These are phyloP conservation scores for Tenthredo scrophulariae DNA, from an alignment of 2,888 invertebrate species.

Conservation along the genomic window DNA sequence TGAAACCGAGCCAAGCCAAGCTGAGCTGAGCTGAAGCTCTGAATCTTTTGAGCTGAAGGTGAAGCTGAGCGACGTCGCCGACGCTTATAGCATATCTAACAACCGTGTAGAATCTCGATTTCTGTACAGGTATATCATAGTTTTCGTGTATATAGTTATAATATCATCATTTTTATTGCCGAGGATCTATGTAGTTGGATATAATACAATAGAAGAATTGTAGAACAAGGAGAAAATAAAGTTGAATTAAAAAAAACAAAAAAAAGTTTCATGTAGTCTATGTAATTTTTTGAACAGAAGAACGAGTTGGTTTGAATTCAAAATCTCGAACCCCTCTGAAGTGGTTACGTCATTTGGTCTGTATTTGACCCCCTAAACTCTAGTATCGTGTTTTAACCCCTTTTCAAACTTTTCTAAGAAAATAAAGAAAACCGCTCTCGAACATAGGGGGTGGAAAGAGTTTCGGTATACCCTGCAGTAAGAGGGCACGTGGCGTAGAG, in stretches of 20 bases:
- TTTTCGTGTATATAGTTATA: neutral
- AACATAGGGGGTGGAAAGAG: slow-evolving; percentile 13
- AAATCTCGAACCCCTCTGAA: neutral
- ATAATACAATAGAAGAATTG: neutral
- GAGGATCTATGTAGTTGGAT: neutral
- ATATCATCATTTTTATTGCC: neutral
- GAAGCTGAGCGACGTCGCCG: neutral
- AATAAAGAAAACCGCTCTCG: slow-evolving; percentile 38
- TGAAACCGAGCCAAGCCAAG: too few relatives aligned
- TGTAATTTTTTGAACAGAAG: neutral
- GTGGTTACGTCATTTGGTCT: neutral
- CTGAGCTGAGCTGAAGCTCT: neutral
- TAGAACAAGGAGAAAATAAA: neutral
- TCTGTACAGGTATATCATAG: slow-evolving; percentile 1
- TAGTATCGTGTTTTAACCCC: slow-evolving; percentile 10
- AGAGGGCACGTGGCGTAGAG: slow-evolving; percentile 65
- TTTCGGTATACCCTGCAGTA: slow-evolving; percentile 38
- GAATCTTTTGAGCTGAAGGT: neutral
- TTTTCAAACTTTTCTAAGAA: neutral
- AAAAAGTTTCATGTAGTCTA: neutral
- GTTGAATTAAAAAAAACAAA: neutral
- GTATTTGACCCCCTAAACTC: neutral
- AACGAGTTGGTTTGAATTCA: neutral
- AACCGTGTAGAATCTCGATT: slow-evolving; percentile 37
- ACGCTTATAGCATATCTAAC: slow-evolving; percentile 32